These are phyloP conservation scores for Stenoptilia bipunctidactyla DNA, from an alignment of 2,888 invertebrate species.

Conservation along the genomic window DNA sequence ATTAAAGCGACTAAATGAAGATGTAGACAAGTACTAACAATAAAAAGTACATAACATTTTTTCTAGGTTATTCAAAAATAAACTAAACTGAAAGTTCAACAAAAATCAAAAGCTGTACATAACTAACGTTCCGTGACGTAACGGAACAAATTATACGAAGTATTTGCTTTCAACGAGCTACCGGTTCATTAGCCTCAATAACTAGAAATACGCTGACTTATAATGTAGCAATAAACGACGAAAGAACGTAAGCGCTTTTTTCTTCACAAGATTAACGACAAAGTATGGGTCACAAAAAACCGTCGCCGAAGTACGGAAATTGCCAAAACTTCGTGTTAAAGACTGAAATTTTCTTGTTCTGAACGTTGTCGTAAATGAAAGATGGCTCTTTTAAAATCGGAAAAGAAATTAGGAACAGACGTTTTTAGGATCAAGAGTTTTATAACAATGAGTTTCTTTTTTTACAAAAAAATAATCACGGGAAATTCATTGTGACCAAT, in stretches of 20 bases:
- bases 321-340: slow-evolving; percentile 67
- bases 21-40: too few relatives aligned
- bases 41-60: too few relatives aligned
- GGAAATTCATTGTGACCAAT: slow-evolving; percentile 3
- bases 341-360: slow-evolving; percentile 65
- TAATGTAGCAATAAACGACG: slow-evolving; percentile 46
- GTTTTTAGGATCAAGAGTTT: slow-evolving; percentile 64
- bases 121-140: too few relatives aligned
- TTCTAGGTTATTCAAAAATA: too few relatives aligned
- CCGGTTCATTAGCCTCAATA: slow-evolving; percentile 27
- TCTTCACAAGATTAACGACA: slow-evolving; percentile 65
- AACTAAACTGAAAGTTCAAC: too few relatives aligned
- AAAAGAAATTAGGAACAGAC: slow-evolving; percentile 68
- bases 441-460: slow-evolving; percentile 42
- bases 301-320: slow-evolving; percentile 59
- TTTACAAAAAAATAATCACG: slow-evolving; percentile 21
- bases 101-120: too few relatives aligned
- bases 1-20: too few relatives aligned
- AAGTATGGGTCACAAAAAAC: slow-evolving; percentile 62
- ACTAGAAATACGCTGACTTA: slow-evolving; percentile 50
- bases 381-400: slow-evolving; percentile 67
- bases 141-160: too few relatives aligned
- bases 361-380: slow-evolving; percentile 68
- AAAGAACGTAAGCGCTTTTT: slow-evolving; percentile 45
- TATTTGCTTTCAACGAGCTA: not conserved